Conservation (phyloP, 2,797 vertebrate genomes). For the Trachops cirrhosus region DNA sequence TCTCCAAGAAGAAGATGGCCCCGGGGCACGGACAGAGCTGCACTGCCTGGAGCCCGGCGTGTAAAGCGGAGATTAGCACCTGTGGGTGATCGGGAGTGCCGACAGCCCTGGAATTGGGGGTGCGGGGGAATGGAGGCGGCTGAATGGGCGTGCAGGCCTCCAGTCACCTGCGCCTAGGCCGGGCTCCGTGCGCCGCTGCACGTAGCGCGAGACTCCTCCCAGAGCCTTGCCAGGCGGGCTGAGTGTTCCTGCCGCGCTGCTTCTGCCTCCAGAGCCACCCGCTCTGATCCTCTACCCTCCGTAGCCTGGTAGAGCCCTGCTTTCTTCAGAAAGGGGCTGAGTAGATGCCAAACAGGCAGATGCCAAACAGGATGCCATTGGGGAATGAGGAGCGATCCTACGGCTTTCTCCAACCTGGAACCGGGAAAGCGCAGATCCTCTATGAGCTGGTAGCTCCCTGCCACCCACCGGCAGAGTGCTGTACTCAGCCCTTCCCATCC, state of each 20-base stretch:
- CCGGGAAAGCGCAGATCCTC: background rate
- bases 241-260: background rate
- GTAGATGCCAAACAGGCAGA: background rate
- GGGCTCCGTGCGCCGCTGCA: conserved; percentile 46
- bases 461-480: background rate
- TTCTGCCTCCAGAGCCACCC: background rate
- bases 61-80: background rate
- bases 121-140: background rate
- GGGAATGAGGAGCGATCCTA: background rate
- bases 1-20: background rate
- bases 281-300: background rate
- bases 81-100: background rate
- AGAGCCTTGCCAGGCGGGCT: background rate
- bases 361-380: background rate
- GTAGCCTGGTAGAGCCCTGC: background rate
- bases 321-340: background rate
- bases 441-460: background rate
- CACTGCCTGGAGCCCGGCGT: background rate
- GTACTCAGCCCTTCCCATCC: background rate
- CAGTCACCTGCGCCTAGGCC: background rate
- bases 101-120: background rate
- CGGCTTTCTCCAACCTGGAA: background rate
- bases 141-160: background rate
- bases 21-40: background rate
- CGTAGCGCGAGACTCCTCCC: conserved; percentile 67